phyloP scores from a whole-genome alignment of 2,888 invertebrate species.

The Diadegma fenestrale region DNA sequence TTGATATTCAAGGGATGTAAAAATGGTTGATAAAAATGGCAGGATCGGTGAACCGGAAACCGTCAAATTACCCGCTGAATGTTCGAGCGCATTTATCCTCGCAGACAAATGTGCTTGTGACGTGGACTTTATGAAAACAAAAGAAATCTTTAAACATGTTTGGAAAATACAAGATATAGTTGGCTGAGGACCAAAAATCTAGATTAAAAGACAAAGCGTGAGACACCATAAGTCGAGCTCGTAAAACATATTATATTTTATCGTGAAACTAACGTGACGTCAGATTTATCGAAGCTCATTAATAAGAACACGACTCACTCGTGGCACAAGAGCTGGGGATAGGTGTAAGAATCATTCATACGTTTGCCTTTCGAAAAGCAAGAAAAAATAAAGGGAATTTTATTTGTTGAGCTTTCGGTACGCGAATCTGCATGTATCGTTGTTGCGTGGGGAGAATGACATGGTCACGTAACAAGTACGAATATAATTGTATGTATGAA shows the following conservation, averaged over 20 bases:
- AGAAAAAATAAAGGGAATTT: slow-evolving; percentile 29
- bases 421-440: slow-evolving; percentile 32
- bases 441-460: slow-evolving; percentile 65
- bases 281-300: slow-evolving; percentile 66
- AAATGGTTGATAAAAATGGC: neutral
- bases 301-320: slow-evolving; percentile 64
- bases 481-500: slow-evolving; percentile 10
- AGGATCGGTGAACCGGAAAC: neutral
- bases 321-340: slow-evolving; percentile 48
- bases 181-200: slow-evolving; percentile 50
- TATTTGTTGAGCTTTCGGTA: slow-evolving; percentile 47
- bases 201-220: slow-evolving; percentile 51
- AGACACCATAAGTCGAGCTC: slow-evolving; percentile 30
- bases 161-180: slow-evolving; percentile 36
- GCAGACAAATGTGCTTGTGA: slow-evolving; percentile 7
- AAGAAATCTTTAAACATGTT: slow-evolving; percentile 5
- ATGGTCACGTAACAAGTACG: slow-evolving; percentile 35
- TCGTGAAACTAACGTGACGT: slow-evolving; percentile 59
- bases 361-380: slow-evolving; percentile 42
- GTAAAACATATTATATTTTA: slow-evolving; percentile 46
- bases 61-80: neutral
- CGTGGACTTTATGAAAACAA: slow-evolving; percentile 8
- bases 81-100: neutral
- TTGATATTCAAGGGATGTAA: too few species aligned
- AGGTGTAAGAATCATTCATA: slow-evolving; percentile 65